A percentile compares a stretch with the other conserved stretches of the same genome.
These are phyloP conservation scores for Tribolium castaneum DNA, from an alignment of 1,140 invertebrate genomes.

Conservation along the genomic window DNA sequence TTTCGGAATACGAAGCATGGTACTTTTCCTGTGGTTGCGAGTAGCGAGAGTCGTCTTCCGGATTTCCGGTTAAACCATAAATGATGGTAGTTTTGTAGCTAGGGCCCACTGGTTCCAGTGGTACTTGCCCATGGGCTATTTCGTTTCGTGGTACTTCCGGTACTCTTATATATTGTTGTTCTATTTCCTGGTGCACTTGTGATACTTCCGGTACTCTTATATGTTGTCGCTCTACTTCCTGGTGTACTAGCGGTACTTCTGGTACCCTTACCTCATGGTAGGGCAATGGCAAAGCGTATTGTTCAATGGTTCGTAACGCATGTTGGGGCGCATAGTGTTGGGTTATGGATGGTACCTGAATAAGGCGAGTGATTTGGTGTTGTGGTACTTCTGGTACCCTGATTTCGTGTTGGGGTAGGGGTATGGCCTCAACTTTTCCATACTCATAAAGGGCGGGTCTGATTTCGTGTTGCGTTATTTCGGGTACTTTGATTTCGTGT, in stretches of 20 bases:
- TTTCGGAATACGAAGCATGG: not conserved
- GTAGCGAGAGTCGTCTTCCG: constrained; percentile 46
- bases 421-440: not conserved
- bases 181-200: not conserved
- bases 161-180: not conserved
- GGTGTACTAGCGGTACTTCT: not conserved
- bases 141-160: no score
- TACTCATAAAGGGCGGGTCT: not conserved
- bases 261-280: not conserved
- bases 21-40: constrained; percentile 16
- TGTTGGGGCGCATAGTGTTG: no score
- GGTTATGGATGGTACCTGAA: no score
- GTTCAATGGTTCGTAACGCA: no score
- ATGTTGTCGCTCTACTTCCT: not conserved
- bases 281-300: not conserved
- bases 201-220: not conserved
- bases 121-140: not conserved
- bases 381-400: no score
- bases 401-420: not conserved
- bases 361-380: no score
- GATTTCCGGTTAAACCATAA: constrained; percentile 46
- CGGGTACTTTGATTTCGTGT: not conserved
- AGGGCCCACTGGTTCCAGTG: not conserved
- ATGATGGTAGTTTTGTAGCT: not conserved
- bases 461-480: not conserved